Evolutionary conservation across 2,113 vertebrate genomes (phyloP).

Genomic region (Ailurus styani): DNA sequence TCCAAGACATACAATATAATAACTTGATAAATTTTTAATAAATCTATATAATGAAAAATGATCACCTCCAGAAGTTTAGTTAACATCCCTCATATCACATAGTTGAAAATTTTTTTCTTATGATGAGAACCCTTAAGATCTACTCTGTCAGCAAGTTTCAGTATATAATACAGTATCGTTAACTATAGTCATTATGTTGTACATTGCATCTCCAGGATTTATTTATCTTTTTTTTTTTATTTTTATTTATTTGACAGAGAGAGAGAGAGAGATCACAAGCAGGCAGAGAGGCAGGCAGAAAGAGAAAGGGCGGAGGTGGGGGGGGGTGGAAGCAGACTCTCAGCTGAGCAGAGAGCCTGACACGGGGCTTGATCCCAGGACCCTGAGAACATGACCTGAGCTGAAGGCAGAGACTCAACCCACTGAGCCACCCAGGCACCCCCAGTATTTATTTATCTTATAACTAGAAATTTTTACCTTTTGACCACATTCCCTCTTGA

Average conservation of each 20-base stretch:
- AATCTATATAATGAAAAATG: not conserved
- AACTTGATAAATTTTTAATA: not conserved
- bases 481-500: not conserved
- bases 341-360: no score
- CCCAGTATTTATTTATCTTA: not conserved
- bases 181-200: not conserved
- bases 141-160: not conserved
- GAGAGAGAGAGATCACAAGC: no score
- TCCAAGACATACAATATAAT: not conserved
- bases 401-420: no score
- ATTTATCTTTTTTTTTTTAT: no score
- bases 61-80: not conserved
- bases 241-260: no score
- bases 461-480: not conserved
- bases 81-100: not conserved
- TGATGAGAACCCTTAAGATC: not conserved
- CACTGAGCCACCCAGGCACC: no score
- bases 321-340: no score
- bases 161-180: not conserved
- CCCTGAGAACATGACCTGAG: no score
- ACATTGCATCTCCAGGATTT: not conserved
- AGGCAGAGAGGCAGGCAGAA: no score
- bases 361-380: no score
- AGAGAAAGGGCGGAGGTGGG: no score
- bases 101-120: not conserved